Percentiles rank a stretch among this genome's conserved stretches.
These are phyloP conservation scores for Polypterus bichir DNA, from an alignment of 2,113 vertebrate genomes.

Conservation along the genomic window DNA sequence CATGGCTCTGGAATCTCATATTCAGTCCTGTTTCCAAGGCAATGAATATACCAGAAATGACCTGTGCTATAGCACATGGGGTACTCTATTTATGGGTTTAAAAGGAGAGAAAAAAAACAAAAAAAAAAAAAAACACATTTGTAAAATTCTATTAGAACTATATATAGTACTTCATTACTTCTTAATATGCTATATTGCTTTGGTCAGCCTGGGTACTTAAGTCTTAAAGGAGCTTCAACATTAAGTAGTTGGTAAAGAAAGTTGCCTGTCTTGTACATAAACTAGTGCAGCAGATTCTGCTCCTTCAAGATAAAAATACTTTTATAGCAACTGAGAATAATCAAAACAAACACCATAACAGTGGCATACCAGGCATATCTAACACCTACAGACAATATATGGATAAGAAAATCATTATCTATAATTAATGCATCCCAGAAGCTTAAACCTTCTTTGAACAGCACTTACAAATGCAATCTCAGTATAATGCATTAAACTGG, in stretches of 20 bases:
- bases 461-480: too few species aligned
- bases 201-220: not conserved
- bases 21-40: conserved; percentile 56
- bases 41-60: conserved; percentile 61
- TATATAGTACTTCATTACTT: not conserved
- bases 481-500: too few species aligned
- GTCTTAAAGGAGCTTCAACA: not conserved
- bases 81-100: conserved; percentile 48
- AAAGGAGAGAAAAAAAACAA: not conserved
- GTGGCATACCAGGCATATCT: too few species aligned
- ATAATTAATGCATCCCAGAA: too few species aligned
- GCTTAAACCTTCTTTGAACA: too few species aligned
- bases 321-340: too few species aligned
- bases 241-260: not conserved
- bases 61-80: conserved; percentile 52
- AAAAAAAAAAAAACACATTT: conserved; percentile 5
- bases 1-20: conserved; percentile 55
- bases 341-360: too few species aligned
- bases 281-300: too few species aligned
- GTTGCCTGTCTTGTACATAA: too few species aligned
- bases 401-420: too few species aligned
- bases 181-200: not conserved
- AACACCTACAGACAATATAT: too few species aligned
- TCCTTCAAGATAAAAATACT: too few species aligned
- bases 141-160: not conserved